Evolutionary conservation across 2,113 vertebrate genomes (phyloP), one percentile per base, ranked within the genome.

Genomic region (Deroptyus accipitrinus): DNA sequence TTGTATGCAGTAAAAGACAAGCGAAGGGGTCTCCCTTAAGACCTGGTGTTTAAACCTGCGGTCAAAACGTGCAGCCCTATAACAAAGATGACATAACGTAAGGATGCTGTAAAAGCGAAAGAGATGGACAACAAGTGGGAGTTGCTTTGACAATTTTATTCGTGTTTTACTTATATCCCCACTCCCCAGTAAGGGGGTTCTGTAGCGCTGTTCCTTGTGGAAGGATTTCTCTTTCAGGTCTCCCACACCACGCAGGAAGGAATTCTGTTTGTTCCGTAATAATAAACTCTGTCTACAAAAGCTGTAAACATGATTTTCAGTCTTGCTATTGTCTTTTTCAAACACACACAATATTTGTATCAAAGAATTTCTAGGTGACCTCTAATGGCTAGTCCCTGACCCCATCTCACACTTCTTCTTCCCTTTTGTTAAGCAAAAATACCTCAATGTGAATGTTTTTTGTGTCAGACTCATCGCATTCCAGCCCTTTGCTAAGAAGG

Each of bases 111-210:
- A 0, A 51, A 77, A 54, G 44, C 24, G 73, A 48, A 96, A 77
- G 86, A 97, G 92, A 88, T 66, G 51, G 77, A 68, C 76, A 86
- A 46, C 11, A 48, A 80, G 83, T 66, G 80, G 77, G 73, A 91
- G 85, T 88, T 95, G 83, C 75, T 90, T 95, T 30, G 89, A 96
- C 79, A 79, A 79, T 96, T 98, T 98, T 98, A 98, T 98, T 98
- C 94, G 57, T 96, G 85, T 96, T 98, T 98, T 97, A 98, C 98
- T 98, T 94, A 61, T 96, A 97, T 95, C 96, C 97, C 97, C 92
- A 94, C 84, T 97, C 94, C 90, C 97, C 86, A 4, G 62, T 91
- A 96, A 88, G 17, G 94, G 96, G 93, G 78, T 77, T 94, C 67
- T 68, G 19, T 44, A 94, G 94, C 74, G 70, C 86, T 79, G 4